Base-by-base conservation (phyloP, 2,113 vertebrate species). In the Triplophysa dalaica region DNA sequence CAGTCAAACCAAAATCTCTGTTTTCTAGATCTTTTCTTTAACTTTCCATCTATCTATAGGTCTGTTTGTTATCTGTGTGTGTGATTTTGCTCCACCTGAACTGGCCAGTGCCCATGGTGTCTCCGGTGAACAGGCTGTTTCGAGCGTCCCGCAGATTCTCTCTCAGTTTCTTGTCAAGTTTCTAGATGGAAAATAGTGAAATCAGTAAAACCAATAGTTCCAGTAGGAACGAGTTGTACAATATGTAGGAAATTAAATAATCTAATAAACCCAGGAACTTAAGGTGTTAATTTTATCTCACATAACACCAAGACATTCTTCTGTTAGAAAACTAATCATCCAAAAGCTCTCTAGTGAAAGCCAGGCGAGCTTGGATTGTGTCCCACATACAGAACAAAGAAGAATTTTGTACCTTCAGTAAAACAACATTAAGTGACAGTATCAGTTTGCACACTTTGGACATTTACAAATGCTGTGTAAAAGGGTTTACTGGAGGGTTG, bases 71-170 rank as follows among this genome's bases (percentile, higher is more conserved):
- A 38, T 54, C 1, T 80, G 69, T 58, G 17, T 21, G 45, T 16
- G 38, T 63, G 43, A 65, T 19, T 70, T 26, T 67, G 17, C 69
- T 63, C 61, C 45, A 98, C 97, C 96, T 99, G 93, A 99, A 98
- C 79, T 98, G 98, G 63, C 98, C 95, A 76, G 95, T 90, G 74
- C 93, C 92, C 91, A 99, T 96, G 22, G 93, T 95, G 79, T 99
- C 98, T 80, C 96, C 96, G 8, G 96, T 98, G 85, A 99, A 99
- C 82, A 99, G 95, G 84, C 97, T 99, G 90, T 99, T 99, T 86
- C 98, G 95, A 90, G 98, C 97, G 84, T 99, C 98, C 85, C 98
- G 93, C 68, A 98, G 93, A 90, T 99, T 99, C 89, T 99, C 98
- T 85, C 97, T 93, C 43, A 99, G 94, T 88, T 98, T 98, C 89